phyloP scores from a whole-genome alignment of 1,140 invertebrate genomes.

The Drosophila novamexicana region DNA sequence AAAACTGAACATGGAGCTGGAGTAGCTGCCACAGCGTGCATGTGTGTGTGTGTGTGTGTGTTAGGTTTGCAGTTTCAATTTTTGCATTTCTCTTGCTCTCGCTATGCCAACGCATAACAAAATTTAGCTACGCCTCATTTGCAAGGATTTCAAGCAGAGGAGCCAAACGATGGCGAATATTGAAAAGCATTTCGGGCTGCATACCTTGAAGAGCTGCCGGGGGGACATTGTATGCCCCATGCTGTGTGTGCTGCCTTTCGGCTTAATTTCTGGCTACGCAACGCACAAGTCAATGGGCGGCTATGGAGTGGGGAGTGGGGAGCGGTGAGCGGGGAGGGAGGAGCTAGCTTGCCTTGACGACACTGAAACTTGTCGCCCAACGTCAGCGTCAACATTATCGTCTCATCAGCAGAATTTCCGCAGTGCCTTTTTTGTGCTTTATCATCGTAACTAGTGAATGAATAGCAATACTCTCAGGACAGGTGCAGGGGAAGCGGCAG shows the following conservation, averaged over 20 bases:
- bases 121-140: slow-evolving; percentile 69
- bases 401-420: slow-evolving; percentile 81
- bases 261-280: slow-evolving; percentile 52
- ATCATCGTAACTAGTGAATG: slow-evolving; percentile 80
- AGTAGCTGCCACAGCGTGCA: slow-evolving; percentile 22
- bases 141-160: slow-evolving; percentile 35
- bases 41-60: slow-evolving; percentile 20
- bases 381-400: slow-evolving; percentile 78
- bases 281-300: background rate
- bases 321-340: background rate
- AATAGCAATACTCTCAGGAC: slow-evolving; percentile 66
- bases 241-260: slow-evolving; percentile 28
- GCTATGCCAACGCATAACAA: slow-evolving; percentile 41
- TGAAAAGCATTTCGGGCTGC: slow-evolving; percentile 68
- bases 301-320: background rate
- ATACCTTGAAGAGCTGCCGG: slow-evolving; percentile 40
- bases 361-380: slow-evolving; percentile 43
- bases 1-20: slow-evolving; percentile 40
- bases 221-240: background rate
- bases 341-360: background rate
- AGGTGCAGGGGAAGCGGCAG: background rate
- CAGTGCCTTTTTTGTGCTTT: slow-evolving; percentile 78
- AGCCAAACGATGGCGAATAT: slow-evolving; percentile 48
- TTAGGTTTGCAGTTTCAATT: slow-evolving; percentile 35
- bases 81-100: slow-evolving; percentile 28